Percentiles rank a stretch among this genome's conserved stretches.
These are phyloP conservation scores for Drosophila mimetica DNA, from an alignment of 2,888 invertebrate species.

Conservation along the genomic window DNA sequence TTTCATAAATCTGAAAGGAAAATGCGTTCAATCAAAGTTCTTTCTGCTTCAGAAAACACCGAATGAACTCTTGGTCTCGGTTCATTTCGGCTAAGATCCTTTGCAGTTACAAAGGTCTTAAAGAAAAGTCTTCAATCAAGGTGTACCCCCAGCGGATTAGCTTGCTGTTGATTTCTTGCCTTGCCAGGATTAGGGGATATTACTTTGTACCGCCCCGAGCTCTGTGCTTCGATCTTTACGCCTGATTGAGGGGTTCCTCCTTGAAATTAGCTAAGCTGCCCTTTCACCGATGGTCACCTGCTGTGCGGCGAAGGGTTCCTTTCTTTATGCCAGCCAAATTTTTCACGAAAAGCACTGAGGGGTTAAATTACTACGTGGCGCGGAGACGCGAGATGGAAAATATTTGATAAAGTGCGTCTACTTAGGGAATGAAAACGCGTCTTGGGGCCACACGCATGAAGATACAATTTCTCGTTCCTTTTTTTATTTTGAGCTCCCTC, in stretches of 20 bases:
- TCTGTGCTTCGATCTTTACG: constrained; percentile 5
- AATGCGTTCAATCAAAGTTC: constrained; percentile 6
- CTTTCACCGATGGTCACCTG: constrained; percentile 31
- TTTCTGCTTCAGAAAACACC: neutral
- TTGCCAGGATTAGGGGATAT: constrained; percentile 18
- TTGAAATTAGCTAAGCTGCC: constrained; percentile 35
- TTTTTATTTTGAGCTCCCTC: constrained; percentile 1
- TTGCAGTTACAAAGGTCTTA: constrained; percentile 9
- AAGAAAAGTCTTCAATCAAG: constrained; percentile 22
- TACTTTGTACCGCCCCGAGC: constrained; percentile 9
- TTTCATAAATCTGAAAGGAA: neutral
- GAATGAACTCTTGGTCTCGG: too few species aligned
- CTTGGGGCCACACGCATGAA: constrained; percentile 62
- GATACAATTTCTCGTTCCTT: constrained; percentile 57
- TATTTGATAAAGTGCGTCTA: constrained; percentile 70
- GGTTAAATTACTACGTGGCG: constrained; percentile 68
- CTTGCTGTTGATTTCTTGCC: constrained; percentile 26
- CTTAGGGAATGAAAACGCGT: constrained; percentile 44
- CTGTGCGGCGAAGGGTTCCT: constrained; percentile 25
- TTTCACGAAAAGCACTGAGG: constrained; percentile 46
- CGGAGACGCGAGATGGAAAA: constrained; percentile 51
- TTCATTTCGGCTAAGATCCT: constrained; percentile 6
- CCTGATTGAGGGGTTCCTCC: constrained; percentile 51
- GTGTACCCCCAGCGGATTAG: constrained; percentile 15
- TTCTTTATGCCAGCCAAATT: constrained; percentile 47